Evolutionary conservation across 2,888 invertebrate genomes (phyloP), one percentile per base, ranked within the genome.

Genomic region (Caenorhabditis wallacei): DNA sequence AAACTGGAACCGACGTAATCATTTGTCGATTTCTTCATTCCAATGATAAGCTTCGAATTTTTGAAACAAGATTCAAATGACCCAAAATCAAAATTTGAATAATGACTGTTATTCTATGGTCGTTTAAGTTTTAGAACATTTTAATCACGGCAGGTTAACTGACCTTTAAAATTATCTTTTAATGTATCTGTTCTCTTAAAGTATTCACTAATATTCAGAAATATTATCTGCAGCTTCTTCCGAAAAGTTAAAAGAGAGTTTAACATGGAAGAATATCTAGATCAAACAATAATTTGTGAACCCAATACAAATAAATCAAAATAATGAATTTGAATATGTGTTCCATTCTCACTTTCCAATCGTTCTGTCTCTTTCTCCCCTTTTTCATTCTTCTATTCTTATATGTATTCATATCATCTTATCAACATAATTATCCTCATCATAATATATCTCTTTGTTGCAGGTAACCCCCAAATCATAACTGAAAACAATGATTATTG

Each of bases 401-500:
- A 53, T 61, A 61, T 18, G 26, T 72, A 37, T 63, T 61, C 61
- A n/a, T 53, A 30, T 46, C 18, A 24, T 51, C 57, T 30, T 64
- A 48, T 75, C 64, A 54, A 8, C 24, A 53, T 54, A n/a, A 30
- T 54, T 68, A 37, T 26, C 43, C 64, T 66, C 57, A 56, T 69
- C 46, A 37, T 76, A n/a, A 59, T 61, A 61, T 69, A 57, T 68
- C n/a, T 68, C n/a, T n/a, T n/a, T 40, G 8, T 76, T 69, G 59
- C 69, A 76, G 76, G 76, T 76, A 76, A 13, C 24, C 48, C 20
- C 18, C 26, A 18, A 35, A 40, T 16, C 16, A 16, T 2, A 40
- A n/a, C 53, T 37, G 53, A 61, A 59, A 48, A 69, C 48, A 68
- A 76, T 76, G 76, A 76, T 69, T 53, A 56, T 69, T 51, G 75